Evolutionary conservation across 1,140 invertebrate species (phyloP).

Genomic region (Copidosoma floridanum): DNA sequence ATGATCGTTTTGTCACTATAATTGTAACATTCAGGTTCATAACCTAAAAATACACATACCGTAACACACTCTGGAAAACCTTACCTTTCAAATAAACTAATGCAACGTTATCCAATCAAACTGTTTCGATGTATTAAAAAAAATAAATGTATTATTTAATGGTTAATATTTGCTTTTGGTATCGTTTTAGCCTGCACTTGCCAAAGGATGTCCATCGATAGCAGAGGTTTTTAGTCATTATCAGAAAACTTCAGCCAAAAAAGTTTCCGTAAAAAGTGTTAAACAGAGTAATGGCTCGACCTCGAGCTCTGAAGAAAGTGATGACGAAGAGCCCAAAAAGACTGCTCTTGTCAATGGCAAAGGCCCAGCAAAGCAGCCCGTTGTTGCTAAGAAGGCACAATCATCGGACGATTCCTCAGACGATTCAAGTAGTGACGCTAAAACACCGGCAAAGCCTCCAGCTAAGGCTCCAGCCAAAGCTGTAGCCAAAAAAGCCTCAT

Average conservation of each 20-base stretch:
- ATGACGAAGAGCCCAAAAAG: constrained; percentile 34
- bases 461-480: constrained; percentile 21
- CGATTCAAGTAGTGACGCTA: constrained; percentile 33
- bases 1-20: no score
- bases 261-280: constrained; percentile 43
- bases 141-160: no score
- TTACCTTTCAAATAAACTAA: no score
- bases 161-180: no score
- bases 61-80: no score
- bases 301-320: constrained; percentile 48
- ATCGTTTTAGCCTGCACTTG: constrained; percentile 47
- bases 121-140: no score
- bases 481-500: constrained; percentile 32
- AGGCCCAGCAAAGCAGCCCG: constrained; percentile 15
- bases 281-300: constrained; percentile 49
- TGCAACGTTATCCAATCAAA: no score
- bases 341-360: constrained; percentile 26
- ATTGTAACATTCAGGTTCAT: no score
- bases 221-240: constrained; percentile 55
- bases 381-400: constrained; percentile 28
- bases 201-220: constrained; percentile 57
- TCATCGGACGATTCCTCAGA: constrained; percentile 42
- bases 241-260: constrained; percentile 54
- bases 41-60: no score
- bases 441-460: constrained; percentile 26